Percentiles rank a stretch among this genome's conserved stretches.
phyloP scores from a whole-genome alignment of 2,113 vertebrate species.

The Rhagologus leucostigma region DNA sequence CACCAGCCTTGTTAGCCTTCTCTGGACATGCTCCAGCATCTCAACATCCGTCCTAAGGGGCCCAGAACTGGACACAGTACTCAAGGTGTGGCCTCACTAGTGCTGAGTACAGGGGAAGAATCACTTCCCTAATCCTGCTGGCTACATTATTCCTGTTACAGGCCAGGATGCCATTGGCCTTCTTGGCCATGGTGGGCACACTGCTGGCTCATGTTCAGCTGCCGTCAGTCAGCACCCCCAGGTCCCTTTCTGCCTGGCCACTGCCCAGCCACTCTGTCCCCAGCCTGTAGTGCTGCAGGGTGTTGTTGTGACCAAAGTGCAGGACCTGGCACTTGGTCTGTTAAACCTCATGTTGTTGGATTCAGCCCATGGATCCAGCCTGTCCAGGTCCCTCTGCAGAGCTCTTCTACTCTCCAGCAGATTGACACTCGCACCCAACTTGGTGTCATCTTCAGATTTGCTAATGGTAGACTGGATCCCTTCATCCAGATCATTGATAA shows the following conservation, averaged over 20 bases:
- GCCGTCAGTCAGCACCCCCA: fast-evolving
- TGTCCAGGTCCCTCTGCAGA: not conserved
- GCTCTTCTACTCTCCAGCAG: not conserved
- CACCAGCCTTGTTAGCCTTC: not conserved
- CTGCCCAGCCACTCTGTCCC: not conserved
- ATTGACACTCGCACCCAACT: not conserved
- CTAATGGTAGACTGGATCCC: fast-evolving
- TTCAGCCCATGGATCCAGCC: not conserved
- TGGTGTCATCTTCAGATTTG: not conserved
- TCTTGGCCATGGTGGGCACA: fast-evolving
- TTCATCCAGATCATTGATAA: not conserved
- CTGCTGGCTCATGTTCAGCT: not conserved
- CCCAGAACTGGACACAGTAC: not conserved
- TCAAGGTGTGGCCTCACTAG: not conserved
- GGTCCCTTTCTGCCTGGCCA: not conserved
- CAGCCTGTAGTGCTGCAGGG: not conserved
- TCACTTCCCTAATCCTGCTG: not conserved
- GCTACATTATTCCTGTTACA: not conserved
- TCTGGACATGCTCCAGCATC: not conserved
- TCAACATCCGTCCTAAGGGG: not conserved
- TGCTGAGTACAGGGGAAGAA: not conserved
- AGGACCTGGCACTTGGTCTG: not conserved
- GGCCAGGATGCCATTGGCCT: not conserved
- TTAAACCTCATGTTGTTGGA: not conserved
- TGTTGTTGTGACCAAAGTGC: not conserved